These are phyloP conservation scores for Ashinkailepas kermadecensis DNA, from an alignment of 2,888 invertebrate species.

Conservation along the genomic window DNA sequence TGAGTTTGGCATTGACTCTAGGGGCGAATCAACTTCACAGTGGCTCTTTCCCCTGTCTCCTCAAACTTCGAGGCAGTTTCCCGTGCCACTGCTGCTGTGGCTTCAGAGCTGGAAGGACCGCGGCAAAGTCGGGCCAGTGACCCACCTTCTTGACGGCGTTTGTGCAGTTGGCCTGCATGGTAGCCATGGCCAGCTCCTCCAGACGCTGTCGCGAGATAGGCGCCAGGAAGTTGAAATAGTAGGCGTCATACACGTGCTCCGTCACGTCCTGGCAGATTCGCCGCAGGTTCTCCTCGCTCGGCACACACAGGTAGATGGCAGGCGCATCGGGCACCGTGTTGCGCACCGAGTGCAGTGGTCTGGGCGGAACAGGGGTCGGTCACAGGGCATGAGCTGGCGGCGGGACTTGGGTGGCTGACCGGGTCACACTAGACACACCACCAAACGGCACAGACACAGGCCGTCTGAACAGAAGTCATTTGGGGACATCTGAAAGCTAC, in stretches of 20 bases:
- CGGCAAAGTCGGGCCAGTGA: no score
- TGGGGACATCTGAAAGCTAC: no score
- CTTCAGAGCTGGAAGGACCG: no score
- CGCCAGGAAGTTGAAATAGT: slow-evolving; percentile 93
- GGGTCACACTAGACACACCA: not conserved
- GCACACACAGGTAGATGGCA: slow-evolving; percentile 94
- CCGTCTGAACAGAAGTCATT: no score
- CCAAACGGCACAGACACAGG: no score
- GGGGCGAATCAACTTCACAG: no score
- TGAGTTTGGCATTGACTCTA: no score
- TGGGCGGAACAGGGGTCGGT: slow-evolving; percentile 41
- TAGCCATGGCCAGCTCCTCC: slow-evolving; percentile 89
- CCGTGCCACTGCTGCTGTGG: no score
- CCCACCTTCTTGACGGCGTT: slow-evolving; percentile 77
- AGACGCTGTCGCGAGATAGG: slow-evolving; percentile 87
- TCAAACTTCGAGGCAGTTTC: no score
- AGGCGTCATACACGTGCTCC: slow-evolving; percentile 83
- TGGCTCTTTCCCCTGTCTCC: no score
- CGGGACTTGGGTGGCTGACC: not conserved
- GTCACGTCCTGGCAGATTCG: slow-evolving; percentile 57
- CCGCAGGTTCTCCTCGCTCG: slow-evolving; percentile 90
- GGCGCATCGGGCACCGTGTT: slow-evolving; percentile 93
- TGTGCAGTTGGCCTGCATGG: slow-evolving; percentile 83
- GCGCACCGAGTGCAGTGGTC: slow-evolving; percentile 67
- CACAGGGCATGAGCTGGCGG: not conserved